Evolutionary conservation across 2,113 vertebrate genomes (phyloP), one percentile per base, ranked within the genome.

Genomic region (Thunnus maccoyii): DNA sequence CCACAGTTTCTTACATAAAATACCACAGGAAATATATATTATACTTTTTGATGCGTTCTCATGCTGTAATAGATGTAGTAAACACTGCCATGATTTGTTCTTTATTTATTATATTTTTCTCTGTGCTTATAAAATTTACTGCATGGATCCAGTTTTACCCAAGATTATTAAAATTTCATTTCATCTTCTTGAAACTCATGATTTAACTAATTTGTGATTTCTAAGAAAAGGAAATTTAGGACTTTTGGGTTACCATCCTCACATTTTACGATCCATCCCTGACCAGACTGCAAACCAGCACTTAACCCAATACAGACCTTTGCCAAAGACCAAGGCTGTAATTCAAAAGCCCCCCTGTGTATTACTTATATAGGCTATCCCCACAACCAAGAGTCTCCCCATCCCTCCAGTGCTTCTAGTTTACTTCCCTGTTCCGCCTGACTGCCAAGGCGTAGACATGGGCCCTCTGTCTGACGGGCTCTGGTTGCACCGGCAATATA

Each of bases 371-470:
- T 63, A 82, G 85, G 48, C 71, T 66, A 54, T 70, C 63, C 82
- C 78, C 18, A 61, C 47, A 55, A 74, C 51, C 41, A 3, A 52
- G 68, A 78, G 55, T 63, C 27, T 55, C 51, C 66, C 52, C 7
- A 18, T 57, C 36, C 62, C 73, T 44, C 76, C 58, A 60, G 18
- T 64, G 51, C 57, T 68, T 70, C 78, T 64, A 81, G 75, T 84
- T 86, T 86, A 74, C 77, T 82, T 86, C 83, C 80, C 81, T 80
- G 91, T 90, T 91, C 83, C 61, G 85, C 86, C 67, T 91, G 90
- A 90, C 89, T 91, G 89, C 78, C 77, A 82, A 51, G 55, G 52
- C 17, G 72, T 60, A 91, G 90, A 90, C 91, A 90, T 58, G 84
- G 80, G 62, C 63, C 58, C 76, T 85, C 63, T 67, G 76, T 85